phyloP scores from a whole-genome alignment of 2,888 invertebrate species.

The Ariolimax columbianus region DNA sequence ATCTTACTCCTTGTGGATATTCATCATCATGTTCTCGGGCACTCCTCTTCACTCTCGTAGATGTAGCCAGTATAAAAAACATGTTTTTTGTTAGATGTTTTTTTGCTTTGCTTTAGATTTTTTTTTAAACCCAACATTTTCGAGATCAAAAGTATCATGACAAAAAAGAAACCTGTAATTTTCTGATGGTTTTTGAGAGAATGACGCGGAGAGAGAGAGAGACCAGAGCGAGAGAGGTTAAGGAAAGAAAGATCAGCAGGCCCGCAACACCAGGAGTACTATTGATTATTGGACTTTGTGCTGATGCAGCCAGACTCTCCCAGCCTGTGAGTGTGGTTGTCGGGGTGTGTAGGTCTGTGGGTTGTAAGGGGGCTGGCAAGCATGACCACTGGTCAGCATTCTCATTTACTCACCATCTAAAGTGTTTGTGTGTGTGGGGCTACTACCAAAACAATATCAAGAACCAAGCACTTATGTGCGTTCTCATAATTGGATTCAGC shows the following conservation, averaged over 20 bases:
- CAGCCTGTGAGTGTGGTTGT: conserved; percentile 12
- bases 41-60: no score
- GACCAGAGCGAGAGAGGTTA: neutral
- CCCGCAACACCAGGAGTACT: neutral
- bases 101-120: no score
- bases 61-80: no score
- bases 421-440: neutral
- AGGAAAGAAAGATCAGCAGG: neutral
- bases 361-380: neutral
- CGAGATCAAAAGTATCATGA: no score
- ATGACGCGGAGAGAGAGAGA: neutral
- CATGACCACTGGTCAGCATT: conserved; percentile 30
- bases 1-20: no score
- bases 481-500: neutral
- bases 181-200: neutral
- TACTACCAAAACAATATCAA: neutral
- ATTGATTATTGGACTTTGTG: conserved; percentile 43
- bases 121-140: no score
- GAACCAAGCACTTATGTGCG: neutral
- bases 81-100: no score
- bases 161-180: no score
- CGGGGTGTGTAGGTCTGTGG: neutral
- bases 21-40: no score
- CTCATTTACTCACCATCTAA: neutral
- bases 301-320: conserved; percentile 34